A percentile compares a stretch with the other conserved stretches of the same genome.
Conservation (phyloP, 1,140 invertebrate genomes). For the Phortica variegata region DNA sequence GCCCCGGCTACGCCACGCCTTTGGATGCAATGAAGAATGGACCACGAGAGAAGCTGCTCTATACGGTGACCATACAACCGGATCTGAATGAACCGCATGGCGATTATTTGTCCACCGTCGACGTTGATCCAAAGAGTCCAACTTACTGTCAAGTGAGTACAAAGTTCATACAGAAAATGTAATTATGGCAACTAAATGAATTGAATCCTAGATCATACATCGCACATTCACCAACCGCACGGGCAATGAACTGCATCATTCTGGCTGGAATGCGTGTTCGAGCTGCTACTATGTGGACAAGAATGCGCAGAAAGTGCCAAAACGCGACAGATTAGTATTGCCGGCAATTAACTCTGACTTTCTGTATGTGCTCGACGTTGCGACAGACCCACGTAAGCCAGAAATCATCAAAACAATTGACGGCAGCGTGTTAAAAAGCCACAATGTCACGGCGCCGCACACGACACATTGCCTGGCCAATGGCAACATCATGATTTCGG, state of each 20-base stretch:
- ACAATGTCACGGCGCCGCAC: slow-evolving; percentile 81
- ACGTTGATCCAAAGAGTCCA: slow-evolving; percentile 83
- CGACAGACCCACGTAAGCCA: slow-evolving; percentile 66
- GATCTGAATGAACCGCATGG: slow-evolving; percentile 65
- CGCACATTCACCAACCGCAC: slow-evolving; percentile 74
- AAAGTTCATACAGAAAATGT: neutral
- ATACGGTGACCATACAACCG: slow-evolving; percentile 82
- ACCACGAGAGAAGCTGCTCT: slow-evolving; percentile 80
- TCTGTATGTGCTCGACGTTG: slow-evolving; percentile 84
- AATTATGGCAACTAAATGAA: neutral
- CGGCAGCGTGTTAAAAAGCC: slow-evolving; percentile 69
- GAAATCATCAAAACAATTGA: slow-evolving; percentile 66
- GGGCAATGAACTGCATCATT: slow-evolving; percentile 92
- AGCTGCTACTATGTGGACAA: slow-evolving; percentile 69
- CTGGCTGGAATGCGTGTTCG: slow-evolving; percentile 95
- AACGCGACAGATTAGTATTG: slow-evolving; percentile 77
- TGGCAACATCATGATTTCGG: slow-evolving; percentile 94
- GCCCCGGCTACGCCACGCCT: slow-evolving; percentile 77
- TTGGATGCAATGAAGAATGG: slow-evolving; percentile 79
- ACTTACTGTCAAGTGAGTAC: slow-evolving; percentile 78
- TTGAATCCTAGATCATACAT: slow-evolving; percentile 75
- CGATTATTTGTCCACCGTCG: slow-evolving; percentile 88
- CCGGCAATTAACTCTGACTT: slow-evolving; percentile 81
- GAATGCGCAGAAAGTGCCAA: slow-evolving; percentile 61
- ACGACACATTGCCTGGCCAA: slow-evolving; percentile 89